Percentiles rank a stretch among this genome's conserved stretches.
Conservation (phyloP, 1,140 invertebrate genomes). For the Aethina tumida region DNA sequence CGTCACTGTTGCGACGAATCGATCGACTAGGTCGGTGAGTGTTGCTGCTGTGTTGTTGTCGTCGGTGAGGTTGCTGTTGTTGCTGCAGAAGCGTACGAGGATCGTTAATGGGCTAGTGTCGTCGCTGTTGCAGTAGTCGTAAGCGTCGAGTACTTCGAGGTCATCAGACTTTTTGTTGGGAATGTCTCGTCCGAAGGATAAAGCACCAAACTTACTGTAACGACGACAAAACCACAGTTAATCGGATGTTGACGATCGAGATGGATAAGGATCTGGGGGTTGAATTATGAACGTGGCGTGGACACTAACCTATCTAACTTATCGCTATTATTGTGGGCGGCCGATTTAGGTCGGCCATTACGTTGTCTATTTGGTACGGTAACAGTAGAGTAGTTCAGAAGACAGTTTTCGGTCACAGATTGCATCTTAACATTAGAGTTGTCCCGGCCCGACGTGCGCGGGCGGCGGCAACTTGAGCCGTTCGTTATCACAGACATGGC, state of each 20-base stretch:
- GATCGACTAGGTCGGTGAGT: slow-evolving; percentile 13
- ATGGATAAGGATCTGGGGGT: too few relatives aligned
- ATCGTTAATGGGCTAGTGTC: too few relatives aligned
- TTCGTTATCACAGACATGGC: slow-evolving; percentile 62
- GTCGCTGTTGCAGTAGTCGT: slow-evolving; percentile 25
- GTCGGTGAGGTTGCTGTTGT: slow-evolving; percentile 11
- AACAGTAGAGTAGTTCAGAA: slow-evolving; percentile 56
- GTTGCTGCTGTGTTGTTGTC: slow-evolving; percentile 11
- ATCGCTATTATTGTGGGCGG: slow-evolving; percentile 39
- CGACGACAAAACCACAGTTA: too few relatives aligned
- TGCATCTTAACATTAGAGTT: slow-evolving; percentile 52
- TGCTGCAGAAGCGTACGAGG: too few relatives aligned
- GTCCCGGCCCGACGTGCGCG: slow-evolving; percentile 22
- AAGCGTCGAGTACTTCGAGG: slow-evolving; percentile 31
- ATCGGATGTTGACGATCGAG: too few relatives aligned
- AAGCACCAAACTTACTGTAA: slow-evolving; percentile 40
- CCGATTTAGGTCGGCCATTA: slow-evolving; percentile 46
- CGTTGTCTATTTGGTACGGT: slow-evolving; percentile 53
- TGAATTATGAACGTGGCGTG: too few relatives aligned
- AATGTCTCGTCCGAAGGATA: slow-evolving; percentile 51
- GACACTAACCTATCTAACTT: slow-evolving; percentile 29
- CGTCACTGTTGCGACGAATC: too few relatives aligned
- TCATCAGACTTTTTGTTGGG: slow-evolving; percentile 42
- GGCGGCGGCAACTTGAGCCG: slow-evolving; percentile 48
- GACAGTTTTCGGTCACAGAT: slow-evolving; percentile 56